Evolutionary conservation across 37 sponge, comb jelly and placozoan species (phyloP), one percentile per base, ranked within the genome.

Genomic region (Chondrosia reniformis): DNA sequence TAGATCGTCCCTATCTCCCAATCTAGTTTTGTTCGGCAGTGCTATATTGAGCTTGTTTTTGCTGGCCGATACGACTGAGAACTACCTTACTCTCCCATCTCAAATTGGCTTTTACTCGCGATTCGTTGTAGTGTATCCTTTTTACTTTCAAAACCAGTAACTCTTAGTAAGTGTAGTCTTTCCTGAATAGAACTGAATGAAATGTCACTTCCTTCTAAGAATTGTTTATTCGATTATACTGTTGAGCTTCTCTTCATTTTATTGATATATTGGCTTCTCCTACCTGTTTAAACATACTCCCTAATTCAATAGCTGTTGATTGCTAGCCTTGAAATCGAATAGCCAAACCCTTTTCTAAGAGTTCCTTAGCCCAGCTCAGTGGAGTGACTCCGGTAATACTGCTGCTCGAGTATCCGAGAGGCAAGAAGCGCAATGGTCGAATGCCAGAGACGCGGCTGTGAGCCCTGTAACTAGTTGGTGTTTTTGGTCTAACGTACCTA

Each of bases 71-170:
- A 44, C 42, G 24, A 69, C 41, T 10, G 4, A 19, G 28, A 69
- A 3, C 21, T 30, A 62, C 6, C 63, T 78, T 66, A 41, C 42
- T 0, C 45, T 75, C 15, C 77, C 84, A 2, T 80, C 84, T 7
- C 81, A 37, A 46, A 73, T 52, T 84, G 91, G 91, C 0, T 75
- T 74, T 25, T 81, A 71, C 17, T 36, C 83, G 15, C 67, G 91
- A 5, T 91, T 80, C 78, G 80, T 86, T 8, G 69, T 76, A 44
- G 76, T 91, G 91, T 91, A 91, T 91, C 91, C 91, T 86, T 12
- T 32, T 36, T n/a, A n/a, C n/a, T n/a, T n/a, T n/a, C n/a, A n/a
- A n/a, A n/a, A n/a, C n/a, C n/a, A n/a, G n/a, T n/a, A n/a, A n/a
- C n/a, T n/a, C n/a, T n/a, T n/a, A n/a, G n/a, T n/a, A n/a, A n/a